Percentiles rank a stretch among this genome's conserved stretches.
Conservation (phyloP, 2,888 invertebrate genomes). For the Ceramica pisi region DNA sequence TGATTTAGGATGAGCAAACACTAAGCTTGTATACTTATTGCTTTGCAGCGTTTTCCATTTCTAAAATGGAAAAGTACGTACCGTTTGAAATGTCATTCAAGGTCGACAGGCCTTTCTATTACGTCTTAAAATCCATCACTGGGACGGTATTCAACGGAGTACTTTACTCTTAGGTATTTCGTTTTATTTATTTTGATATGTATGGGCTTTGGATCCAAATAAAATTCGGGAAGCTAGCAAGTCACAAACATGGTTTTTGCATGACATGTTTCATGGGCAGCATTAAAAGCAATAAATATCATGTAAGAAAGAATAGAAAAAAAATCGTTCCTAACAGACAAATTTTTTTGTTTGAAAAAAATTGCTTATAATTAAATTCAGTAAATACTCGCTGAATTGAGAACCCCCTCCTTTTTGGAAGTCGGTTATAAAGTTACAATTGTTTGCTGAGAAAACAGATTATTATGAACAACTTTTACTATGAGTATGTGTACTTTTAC, state of each 20-base stretch:
- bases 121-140: constrained; percentile 15
- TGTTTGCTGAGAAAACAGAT: too few relatives aligned
- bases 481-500: too few relatives aligned
- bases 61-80: neutral
- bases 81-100: neutral
- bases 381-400: too few relatives aligned
- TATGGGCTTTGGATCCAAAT: neutral
- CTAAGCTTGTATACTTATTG: neutral
- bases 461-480: too few relatives aligned
- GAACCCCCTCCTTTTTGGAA: too few relatives aligned
- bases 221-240: too few relatives aligned
- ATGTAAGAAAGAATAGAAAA: too few relatives aligned
- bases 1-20: neutral
- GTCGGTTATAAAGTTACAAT: too few relatives aligned
- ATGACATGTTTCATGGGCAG: neutral
- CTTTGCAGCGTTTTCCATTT: constrained; percentile 8
- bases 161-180: constrained; percentile 17
- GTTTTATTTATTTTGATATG: neutral
- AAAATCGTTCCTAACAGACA: too few relatives aligned
- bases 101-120: constrained; percentile 35
- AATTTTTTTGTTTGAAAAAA: too few relatives aligned
- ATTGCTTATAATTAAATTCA: too few relatives aligned
- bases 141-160: constrained; percentile 27
- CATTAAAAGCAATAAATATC: too few relatives aligned
- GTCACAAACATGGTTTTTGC: neutral